Evolutionary conservation across 2,888 invertebrate genomes (phyloP).

Genomic region (Parapristionchus giblindavisi): DNA sequence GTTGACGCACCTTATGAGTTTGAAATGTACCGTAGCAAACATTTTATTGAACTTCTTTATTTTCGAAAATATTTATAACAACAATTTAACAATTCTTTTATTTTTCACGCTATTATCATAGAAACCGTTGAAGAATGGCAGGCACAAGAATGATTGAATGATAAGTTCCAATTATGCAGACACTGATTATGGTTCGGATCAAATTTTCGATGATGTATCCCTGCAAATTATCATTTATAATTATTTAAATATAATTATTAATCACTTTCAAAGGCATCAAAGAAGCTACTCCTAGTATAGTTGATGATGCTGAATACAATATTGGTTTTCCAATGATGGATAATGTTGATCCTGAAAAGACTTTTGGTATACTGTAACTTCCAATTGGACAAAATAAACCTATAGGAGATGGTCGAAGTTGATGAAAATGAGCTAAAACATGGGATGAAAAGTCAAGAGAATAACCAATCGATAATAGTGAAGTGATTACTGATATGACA

Average conservation of each 20-base stretch:
- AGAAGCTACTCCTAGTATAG: constrained; percentile 8
- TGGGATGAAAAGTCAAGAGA: constrained; percentile 44
- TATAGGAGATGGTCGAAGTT: constrained; percentile 21
- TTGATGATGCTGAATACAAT: constrained; percentile 3
- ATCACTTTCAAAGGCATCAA: constrained; percentile 1
- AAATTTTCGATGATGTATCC: constrained; percentile 27
- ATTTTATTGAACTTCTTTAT: background rate
- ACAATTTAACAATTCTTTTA: background rate
- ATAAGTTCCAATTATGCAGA: constrained; percentile 21
- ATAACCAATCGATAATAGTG: constrained; percentile 44
- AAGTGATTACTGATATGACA: constrained; percentile 45
- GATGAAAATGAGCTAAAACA: constrained; percentile 36
- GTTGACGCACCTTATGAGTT: no score
- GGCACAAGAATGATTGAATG: constrained; percentile 32
- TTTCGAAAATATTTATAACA: background rate
- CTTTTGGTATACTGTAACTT: background rate
- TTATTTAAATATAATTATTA: background rate
- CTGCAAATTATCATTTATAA: background rate
- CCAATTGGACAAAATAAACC: background rate
- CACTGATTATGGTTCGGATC: constrained; percentile 4
- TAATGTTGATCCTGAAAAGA: background rate
- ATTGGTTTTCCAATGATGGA: constrained; percentile 3
- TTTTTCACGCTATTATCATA: no score
- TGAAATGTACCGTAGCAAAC: no score
- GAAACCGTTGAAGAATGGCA: constrained; percentile 18